Conservation (phyloP, 2,888 invertebrate genomes). For the Pseudococcus jackbeardsleyi region DNA sequence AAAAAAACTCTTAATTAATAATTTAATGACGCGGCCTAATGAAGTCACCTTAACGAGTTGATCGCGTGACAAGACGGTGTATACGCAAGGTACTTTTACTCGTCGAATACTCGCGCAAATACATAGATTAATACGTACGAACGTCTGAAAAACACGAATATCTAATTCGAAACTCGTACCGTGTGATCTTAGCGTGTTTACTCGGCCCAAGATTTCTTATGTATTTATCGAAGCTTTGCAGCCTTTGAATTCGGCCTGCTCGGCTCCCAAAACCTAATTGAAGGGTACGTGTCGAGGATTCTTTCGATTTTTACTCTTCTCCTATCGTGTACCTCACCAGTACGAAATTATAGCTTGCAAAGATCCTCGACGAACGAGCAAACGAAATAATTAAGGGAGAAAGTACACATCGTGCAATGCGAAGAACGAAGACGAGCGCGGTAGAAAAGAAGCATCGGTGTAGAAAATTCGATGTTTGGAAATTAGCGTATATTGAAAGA, state of each 20-base stretch:
- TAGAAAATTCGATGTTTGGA: slow-evolving; percentile 41
- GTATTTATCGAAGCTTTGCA: neutral
- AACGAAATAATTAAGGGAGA: slow-evolving; percentile 19
- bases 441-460: slow-evolving; percentile 23
- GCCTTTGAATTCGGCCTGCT: neutral
- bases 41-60: neutral
- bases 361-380: neutral
- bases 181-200: slow-evolving; percentile 16
- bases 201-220: neutral
- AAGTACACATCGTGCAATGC: neutral
- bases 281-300: neutral
- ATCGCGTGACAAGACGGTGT: slow-evolving; percentile 19
- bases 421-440: neutral
- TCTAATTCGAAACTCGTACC: neutral
- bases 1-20: slow-evolving; percentile 2
- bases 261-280: neutral
- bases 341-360: neutral
- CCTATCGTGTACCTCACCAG: neutral
- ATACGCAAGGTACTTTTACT: too few species aligned
- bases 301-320: too few species aligned
- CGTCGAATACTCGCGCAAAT: too few species aligned
- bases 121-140: neutral
- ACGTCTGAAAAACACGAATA: slow-evolving; percentile 17
- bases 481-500: slow-evolving; percentile 45
- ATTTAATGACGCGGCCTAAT: neutral